Percentiles rank a stretch among this genome's conserved stretches.
phyloP scores from a whole-genome alignment of 2,797 vertebrate genomes.

The Mus spretus region DNA sequence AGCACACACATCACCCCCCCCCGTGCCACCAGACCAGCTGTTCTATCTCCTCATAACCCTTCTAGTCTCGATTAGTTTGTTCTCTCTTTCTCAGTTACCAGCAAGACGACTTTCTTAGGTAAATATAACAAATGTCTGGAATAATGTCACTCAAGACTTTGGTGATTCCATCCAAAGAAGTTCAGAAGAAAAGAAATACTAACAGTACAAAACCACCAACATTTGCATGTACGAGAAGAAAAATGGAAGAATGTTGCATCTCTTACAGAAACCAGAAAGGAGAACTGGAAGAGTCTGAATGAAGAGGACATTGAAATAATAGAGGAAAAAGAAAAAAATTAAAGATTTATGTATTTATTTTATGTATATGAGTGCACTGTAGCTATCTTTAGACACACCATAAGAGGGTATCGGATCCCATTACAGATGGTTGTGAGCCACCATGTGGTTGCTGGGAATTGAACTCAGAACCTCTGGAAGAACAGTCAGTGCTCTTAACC shows the following conservation, averaged over 20 bases:
- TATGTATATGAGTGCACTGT: no score
- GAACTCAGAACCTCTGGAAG: no score
- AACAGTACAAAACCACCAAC: neutral
- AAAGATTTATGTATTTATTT: no score
- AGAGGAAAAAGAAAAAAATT: constrained; percentile 54
- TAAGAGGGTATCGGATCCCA: no score
- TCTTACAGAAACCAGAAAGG: constrained; percentile 45
- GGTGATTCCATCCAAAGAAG: neutral
- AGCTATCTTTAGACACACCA: no score
- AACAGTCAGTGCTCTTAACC: no score
- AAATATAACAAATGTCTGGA: constrained; percentile 15
- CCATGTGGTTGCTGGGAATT: no score
- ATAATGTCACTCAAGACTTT: constrained; percentile 54
- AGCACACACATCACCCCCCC: no score
- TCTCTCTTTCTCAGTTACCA: neutral
- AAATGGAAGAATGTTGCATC: neutral
- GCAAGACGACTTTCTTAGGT: constrained; percentile 55
- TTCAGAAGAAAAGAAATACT: neutral
- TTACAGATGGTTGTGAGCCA: no score
- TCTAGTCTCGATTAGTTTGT: no score
- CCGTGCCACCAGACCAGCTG: no score
- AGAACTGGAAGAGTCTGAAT: neutral
- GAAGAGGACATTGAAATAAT: neutral
- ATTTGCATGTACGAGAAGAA: neutral
- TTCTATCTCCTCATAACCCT: no score